These are phyloP conservation scores for Melanotus villosus DNA, from an alignment of 2,888 invertebrate species.

Conservation along the genomic window DNA sequence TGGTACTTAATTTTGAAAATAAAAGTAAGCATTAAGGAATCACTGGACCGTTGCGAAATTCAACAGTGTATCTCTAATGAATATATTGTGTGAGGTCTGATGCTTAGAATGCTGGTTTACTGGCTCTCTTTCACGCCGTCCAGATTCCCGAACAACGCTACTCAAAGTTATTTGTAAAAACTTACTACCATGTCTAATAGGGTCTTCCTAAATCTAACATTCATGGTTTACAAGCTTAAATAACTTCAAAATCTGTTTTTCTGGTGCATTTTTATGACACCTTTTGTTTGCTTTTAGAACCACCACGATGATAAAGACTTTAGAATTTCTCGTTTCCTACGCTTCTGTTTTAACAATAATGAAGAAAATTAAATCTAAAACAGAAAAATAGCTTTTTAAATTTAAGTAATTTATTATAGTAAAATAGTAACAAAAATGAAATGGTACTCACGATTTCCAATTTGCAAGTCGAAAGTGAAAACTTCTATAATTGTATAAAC, in stretches of 20 bases:
- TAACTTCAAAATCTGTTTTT: constrained; percentile 54
- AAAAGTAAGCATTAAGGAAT: constrained; percentile 39
- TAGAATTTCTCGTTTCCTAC: background rate
- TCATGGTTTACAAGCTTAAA: constrained; percentile 47
- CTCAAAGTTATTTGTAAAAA: constrained; percentile 41
- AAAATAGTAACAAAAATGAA: no score
- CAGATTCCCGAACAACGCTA: constrained; percentile 32
- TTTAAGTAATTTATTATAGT: no score
- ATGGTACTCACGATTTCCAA: no score
- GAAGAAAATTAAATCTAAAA: no score
- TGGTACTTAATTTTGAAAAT: constrained; percentile 24
- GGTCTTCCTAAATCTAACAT: constrained; percentile 46
- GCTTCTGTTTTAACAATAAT: no score
- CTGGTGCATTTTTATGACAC: constrained; percentile 54
- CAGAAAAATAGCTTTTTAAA: no score
- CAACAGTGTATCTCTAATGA: constrained; percentile 64
- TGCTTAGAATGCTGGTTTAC: constrained; percentile 36
- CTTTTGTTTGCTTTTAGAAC: constrained; percentile 53
- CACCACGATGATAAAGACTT: constrained; percentile 37
- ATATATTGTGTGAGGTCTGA: constrained; percentile 62
- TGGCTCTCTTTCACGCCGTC: constrained; percentile 37
- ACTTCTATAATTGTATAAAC: no score
- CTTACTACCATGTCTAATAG: constrained; percentile 49
- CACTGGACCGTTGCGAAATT: constrained; percentile 64
- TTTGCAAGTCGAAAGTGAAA: no score